A percentile compares a stretch with the other conserved stretches of the same genome.
Conservation (phyloP, 2,797 vertebrate genomes). For the Nasua narica region DNA sequence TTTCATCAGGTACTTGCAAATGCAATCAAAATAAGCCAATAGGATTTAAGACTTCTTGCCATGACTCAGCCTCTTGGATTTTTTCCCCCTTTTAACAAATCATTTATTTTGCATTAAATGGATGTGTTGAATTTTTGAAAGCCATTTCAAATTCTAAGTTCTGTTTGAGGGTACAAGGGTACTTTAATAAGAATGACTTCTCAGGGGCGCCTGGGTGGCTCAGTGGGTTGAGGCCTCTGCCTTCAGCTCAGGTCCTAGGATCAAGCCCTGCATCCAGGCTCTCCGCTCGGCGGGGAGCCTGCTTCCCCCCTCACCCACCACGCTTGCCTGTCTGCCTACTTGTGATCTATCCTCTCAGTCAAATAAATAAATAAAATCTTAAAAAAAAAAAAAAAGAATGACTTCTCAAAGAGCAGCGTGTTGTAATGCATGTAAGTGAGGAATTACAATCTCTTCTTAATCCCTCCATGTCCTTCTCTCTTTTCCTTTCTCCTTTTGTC, state of each 20-base stretch:
- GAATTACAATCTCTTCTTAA: background rate
- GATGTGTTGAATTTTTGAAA: constrained; percentile 29
- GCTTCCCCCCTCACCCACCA: no score
- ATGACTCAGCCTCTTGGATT: constrained; percentile 32
- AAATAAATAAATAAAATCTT: no score
- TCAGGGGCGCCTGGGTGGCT: no score
- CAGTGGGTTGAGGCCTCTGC: no score
- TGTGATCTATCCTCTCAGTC: no score
- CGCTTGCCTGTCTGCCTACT: no score
- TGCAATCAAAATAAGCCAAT: constrained; percentile 69
- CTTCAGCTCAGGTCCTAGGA: no score
- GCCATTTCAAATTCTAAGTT: background rate
- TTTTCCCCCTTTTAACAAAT: background rate
- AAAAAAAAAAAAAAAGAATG: no score
- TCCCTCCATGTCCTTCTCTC: background rate
- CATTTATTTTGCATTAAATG: background rate
- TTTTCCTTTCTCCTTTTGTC: background rate
- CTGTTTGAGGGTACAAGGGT: background rate
- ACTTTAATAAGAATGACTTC: background rate
- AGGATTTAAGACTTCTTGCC: constrained; percentile 44
- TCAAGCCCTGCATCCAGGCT: no score
- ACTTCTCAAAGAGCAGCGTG: background rate
- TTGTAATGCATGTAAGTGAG: background rate
- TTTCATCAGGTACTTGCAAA: constrained; percentile 68
- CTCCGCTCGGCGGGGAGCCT: no score